Evolutionary conservation across 2,797 vertebrate genomes (phyloP), one percentile per base, ranked within the genome.

Genomic region (Mus spretus): DNA sequence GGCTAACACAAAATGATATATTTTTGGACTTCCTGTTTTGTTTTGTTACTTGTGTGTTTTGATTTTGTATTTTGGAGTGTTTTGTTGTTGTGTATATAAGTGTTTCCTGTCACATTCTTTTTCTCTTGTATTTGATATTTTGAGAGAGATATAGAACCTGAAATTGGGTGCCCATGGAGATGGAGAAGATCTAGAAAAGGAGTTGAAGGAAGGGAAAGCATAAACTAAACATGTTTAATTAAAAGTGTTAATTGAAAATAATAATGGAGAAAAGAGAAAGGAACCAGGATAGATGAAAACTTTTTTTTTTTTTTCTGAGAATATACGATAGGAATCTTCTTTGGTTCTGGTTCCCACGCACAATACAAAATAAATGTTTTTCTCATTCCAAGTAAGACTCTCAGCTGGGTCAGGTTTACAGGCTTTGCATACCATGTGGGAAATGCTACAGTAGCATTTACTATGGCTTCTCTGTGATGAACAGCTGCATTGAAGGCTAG

Each of bases 401-500:
- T 72, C 67, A 91, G 14, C 28, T 67, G 74, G 24, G 82, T 74
- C 28, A 65, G n/a, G 19, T 96, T 90, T 85, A 37, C 10, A 55
- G 77, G 50, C 37, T 77, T 61, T 90, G 65, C 19, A 55, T 85
- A 85, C 59, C 53, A 80, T 67, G 59, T 65, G n/a, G 5, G 78
- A 85, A 96, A 88, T 92, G 67, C 82, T 88, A 8, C 53, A 67
- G 40, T 12, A 47, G 17, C 34, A 59, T 67, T 89, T 57, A 26
- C 83, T 87, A 53, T 55, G 37, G 24, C 10, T 61, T 89, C 6
- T 93, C 75, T 92, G 77, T 87, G 89, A 37, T 74, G 47, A 90
- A 85, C 24, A 85, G 4, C 81, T 72, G 74, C 3, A 34, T n/a
- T 55, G 31, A 89, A 94, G 26, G 1, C 10, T 81, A 34, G 20